Percentiles rank a stretch among this genome's conserved stretches.
These are phyloP conservation scores for Melanargia galathea DNA, from an alignment of 2,888 invertebrate genomes.

Conservation along the genomic window DNA sequence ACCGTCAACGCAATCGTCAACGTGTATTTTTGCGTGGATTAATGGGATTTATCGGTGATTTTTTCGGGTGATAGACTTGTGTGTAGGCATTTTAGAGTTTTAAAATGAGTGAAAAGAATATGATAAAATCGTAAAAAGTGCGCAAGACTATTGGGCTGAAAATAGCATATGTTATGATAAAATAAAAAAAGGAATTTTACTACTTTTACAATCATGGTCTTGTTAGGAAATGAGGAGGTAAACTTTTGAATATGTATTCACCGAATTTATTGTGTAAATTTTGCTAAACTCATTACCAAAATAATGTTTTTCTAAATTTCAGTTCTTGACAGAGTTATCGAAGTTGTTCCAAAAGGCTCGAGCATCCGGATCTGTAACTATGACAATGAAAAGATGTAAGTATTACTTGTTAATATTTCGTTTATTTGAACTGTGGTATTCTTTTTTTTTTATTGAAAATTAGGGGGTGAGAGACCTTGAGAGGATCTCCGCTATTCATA, in stretches of 20 bases:
- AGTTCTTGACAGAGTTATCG: conserved; percentile 92
- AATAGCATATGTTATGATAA: conserved; percentile 12
- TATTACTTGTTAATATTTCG: conserved; percentile 44
- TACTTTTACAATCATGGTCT: conserved; percentile 79
- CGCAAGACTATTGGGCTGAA: neutral
- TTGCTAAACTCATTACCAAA: neutral
- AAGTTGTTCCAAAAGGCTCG: conserved; percentile 94
- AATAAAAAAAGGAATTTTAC: conserved; percentile 3
- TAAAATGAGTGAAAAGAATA: conserved; percentile 83
- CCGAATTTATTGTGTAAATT: neutral
- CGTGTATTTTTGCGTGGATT: conserved; percentile 35
- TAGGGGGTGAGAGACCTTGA: neutral
- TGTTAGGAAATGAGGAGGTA: conserved; percentile 86
- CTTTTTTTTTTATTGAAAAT: neutral
- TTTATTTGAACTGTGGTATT: neutral
- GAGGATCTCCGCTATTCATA: neutral
- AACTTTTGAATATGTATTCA: conserved; percentile 19
- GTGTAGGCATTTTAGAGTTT: neutral
- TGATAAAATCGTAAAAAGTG: neutral
- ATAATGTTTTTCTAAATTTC: conserved; percentile 54
- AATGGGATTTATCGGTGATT: too few relatives aligned
- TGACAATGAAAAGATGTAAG: conserved; percentile 98
- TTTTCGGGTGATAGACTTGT: conserved; percentile 36
- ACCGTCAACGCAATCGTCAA: conserved; percentile 29
- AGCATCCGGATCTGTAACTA: conserved; percentile 88